Conservation (phyloP, 2,113 vertebrate genomes). For the Bungarus multicinctus region DNA sequence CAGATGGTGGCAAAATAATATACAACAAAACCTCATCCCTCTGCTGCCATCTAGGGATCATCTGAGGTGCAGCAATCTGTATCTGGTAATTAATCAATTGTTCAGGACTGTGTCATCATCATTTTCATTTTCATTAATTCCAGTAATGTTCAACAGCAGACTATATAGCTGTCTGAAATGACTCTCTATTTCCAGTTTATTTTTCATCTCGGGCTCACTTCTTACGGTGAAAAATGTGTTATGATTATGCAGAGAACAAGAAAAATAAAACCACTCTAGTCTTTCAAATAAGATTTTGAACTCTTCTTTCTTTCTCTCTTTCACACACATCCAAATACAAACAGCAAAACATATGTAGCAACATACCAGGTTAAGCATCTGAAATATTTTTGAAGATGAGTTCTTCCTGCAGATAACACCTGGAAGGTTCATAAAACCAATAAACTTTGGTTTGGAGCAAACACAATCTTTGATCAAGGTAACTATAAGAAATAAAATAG, state of each 20-base stretch:
- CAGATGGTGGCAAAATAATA: neutral
- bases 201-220: neutral
- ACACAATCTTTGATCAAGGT: neutral
- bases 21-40: neutral
- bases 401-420: neutral
- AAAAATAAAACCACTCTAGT: neutral
- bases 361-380: neutral
- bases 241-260: neutral
- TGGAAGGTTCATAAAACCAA: neutral
- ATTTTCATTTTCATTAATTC: neutral
- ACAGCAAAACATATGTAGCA: neutral
- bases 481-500: neutral
- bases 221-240: neutral
- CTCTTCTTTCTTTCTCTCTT: neutral
- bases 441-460: neutral
- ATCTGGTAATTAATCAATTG: neutral
- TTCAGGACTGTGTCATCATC: neutral
- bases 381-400: neutral
- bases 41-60: neutral
- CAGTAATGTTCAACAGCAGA: neutral
- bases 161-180: neutral
- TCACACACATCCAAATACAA: neutral
- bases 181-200: neutral
- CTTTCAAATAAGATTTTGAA: neutral
- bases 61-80: neutral